These are phyloP conservation scores for Anableps anableps DNA, from an alignment of 2,797 vertebrate genomes.

Conservation along the genomic window DNA sequence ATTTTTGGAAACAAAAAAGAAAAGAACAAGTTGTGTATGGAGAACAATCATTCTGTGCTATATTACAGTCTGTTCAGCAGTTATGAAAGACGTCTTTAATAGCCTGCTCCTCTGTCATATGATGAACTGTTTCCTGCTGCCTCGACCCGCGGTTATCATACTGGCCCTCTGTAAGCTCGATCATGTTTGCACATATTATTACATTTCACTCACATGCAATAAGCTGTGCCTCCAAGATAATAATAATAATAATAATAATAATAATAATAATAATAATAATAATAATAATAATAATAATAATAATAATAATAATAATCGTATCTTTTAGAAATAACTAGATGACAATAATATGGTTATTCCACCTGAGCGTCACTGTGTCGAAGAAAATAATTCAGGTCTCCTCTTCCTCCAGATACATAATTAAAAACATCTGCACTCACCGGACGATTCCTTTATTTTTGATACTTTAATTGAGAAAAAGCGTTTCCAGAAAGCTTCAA, in stretches of 20 bases:
- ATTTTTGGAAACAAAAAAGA: not conserved
- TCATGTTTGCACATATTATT: constrained; percentile 31
- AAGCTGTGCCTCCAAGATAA: not conserved
- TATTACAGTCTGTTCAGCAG: not conserved
- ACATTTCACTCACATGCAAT: constrained; percentile 5
- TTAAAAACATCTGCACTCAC: constrained; percentile 73
- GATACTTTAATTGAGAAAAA: constrained; percentile 66
- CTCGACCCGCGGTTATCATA: not conserved
- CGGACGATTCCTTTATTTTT: constrained; percentile 75
- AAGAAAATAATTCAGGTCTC: not conserved
- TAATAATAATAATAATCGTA: too few relatives aligned
- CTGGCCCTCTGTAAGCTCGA: not conserved
- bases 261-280: not conserved
- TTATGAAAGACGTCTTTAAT: not conserved
- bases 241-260: not conserved
- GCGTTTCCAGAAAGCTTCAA: constrained; percentile 71
- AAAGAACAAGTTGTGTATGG: not conserved
- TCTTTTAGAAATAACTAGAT: not conserved
- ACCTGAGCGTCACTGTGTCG: not conserved
- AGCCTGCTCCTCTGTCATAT: not conserved
- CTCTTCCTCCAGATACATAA: not conserved
- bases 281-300: not conserved
- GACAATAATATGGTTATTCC: not conserved
- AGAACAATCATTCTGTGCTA: not conserved
- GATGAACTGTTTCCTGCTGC: constrained; percentile 9